These are phyloP conservation scores for Telmatherina bonti DNA, from an alignment of 2,797 vertebrate species.

Conservation along the genomic window DNA sequence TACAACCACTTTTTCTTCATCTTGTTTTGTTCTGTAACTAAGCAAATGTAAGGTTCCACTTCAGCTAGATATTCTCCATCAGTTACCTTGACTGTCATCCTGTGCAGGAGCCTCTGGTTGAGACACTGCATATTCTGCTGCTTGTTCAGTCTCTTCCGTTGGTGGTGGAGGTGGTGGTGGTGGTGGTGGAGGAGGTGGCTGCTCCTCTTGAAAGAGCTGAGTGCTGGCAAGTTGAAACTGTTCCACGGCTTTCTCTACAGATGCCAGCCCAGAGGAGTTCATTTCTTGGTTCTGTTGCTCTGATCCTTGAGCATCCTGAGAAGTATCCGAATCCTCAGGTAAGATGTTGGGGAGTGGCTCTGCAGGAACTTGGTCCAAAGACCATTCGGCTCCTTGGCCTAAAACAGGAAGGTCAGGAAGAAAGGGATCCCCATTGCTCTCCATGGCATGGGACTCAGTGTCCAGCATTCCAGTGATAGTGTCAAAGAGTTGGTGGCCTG, in stretches of 20 bases:
- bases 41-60: background rate
- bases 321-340: constrained; percentile 55
- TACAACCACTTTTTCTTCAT: background rate
- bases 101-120: constrained; percentile 33
- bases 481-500: constrained; percentile 64
- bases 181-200: constrained; percentile 50
- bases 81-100: constrained; percentile 59
- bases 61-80: background rate
- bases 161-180: constrained; percentile 58
- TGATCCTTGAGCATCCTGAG: constrained; percentile 55
- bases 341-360: constrained; percentile 60
- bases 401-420: constrained; percentile 73
- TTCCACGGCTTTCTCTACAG: constrained; percentile 76
- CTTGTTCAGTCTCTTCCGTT: constrained; percentile 42
- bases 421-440: constrained; percentile 74
- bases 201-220: constrained; percentile 64
- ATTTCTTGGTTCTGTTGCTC: constrained; percentile 36
- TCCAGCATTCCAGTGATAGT: constrained; percentile 80
- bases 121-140: constrained; percentile 26
- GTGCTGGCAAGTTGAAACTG: constrained; percentile 73
- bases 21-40: background rate
- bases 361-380: constrained; percentile 70
- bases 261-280: constrained; percentile 57
- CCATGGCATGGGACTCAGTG: constrained; percentile 77
- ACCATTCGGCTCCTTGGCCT: constrained; percentile 72